A percentile compares a stretch with the other conserved stretches of the same genome.
Evolutionary conservation across 2,797 vertebrate species (phyloP).

Genomic region (Allobates femoralis): DNA sequence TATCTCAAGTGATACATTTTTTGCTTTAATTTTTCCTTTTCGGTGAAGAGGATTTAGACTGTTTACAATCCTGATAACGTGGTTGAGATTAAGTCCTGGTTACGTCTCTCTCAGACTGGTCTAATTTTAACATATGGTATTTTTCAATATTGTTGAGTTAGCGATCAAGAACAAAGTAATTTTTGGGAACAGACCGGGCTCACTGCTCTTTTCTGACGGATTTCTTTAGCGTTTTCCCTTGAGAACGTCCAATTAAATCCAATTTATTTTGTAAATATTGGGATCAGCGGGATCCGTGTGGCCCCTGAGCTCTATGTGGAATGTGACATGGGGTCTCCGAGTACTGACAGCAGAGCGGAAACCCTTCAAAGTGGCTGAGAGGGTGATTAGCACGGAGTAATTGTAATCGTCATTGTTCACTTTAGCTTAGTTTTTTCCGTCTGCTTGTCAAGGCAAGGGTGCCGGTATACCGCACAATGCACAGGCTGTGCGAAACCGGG

Average conservation of each 20-base stretch:
- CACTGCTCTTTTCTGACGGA: neutral
- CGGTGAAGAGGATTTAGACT: too few relatives aligned
- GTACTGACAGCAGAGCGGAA: slow-evolving; percentile 4
- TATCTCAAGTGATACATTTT: too few relatives aligned
- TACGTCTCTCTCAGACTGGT: too few relatives aligned
- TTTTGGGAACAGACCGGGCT: neutral
- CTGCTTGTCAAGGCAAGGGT: neutral
- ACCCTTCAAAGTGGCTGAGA: slow-evolving; percentile 5
- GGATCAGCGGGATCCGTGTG: slow-evolving; percentile 10
- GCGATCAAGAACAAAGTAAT: neutral
- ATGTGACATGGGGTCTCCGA: slow-evolving; percentile 30
- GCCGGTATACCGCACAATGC: neutral
- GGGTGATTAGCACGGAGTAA: slow-evolving; percentile 16
- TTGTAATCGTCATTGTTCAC: slow-evolving; percentile 6
- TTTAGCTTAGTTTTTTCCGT: neutral
- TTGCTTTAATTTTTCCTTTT: too few relatives aligned
- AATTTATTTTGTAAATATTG: slow-evolving; percentile 56
- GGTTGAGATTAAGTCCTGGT: too few relatives aligned
- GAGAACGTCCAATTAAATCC: slow-evolving; percentile 51
- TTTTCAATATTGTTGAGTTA: neutral
- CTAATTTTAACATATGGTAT: neutral
- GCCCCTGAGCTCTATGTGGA: slow-evolving; percentile 5
- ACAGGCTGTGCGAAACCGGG: neutral
- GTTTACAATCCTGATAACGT: neutral
- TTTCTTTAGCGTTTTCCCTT: slow-evolving; percentile 12